Evolutionary conservation across 1,140 invertebrate species (phyloP).

Genomic region (Hyles euphorbiae): DNA sequence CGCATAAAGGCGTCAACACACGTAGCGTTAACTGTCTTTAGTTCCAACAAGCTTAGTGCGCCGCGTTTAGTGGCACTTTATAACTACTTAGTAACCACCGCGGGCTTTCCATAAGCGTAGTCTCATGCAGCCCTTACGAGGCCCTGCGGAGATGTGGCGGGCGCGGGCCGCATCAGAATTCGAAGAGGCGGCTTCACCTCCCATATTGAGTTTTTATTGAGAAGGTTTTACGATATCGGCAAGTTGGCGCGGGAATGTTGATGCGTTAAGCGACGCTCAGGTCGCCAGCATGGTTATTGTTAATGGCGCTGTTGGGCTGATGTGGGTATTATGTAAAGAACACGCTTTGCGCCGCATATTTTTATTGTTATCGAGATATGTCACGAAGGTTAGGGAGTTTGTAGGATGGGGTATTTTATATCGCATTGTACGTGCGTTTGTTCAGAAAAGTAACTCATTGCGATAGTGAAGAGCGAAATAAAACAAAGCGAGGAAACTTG

Average conservation of each 20-base stretch:
- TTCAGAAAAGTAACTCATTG: no score
- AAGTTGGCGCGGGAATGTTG: slow-evolving; percentile 14
- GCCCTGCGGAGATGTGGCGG: slow-evolving; percentile 35
- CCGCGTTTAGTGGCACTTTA: slow-evolving; percentile 28
- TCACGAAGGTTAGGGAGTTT: no score
- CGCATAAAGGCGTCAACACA: slow-evolving; percentile 22
- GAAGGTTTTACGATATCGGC: slow-evolving; percentile 24
- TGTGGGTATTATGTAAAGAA: no score
- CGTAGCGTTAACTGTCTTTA: slow-evolving; percentile 23
- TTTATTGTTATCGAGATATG: no score
- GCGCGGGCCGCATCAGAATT: slow-evolving; percentile 29
- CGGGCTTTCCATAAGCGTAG: slow-evolving; percentile 1
- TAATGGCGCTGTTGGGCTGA: slow-evolving; percentile 9
- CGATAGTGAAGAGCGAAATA: no score
- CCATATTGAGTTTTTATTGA: slow-evolving; percentile 34
- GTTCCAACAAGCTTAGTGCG: slow-evolving; percentile 8
- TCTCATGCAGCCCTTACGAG: slow-evolving; percentile 6
- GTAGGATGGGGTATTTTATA: no score
- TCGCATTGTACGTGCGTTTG: no score
- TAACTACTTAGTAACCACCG: slow-evolving; percentile 32
- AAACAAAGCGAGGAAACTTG: no score
- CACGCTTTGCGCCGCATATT: no score
- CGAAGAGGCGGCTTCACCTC: slow-evolving; percentile 17
- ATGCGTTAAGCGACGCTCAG: neutral
- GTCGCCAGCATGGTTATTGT: neutral